Conservation (phyloP, 1,140 invertebrate genomes). For the Whitmania pigra region DNA sequence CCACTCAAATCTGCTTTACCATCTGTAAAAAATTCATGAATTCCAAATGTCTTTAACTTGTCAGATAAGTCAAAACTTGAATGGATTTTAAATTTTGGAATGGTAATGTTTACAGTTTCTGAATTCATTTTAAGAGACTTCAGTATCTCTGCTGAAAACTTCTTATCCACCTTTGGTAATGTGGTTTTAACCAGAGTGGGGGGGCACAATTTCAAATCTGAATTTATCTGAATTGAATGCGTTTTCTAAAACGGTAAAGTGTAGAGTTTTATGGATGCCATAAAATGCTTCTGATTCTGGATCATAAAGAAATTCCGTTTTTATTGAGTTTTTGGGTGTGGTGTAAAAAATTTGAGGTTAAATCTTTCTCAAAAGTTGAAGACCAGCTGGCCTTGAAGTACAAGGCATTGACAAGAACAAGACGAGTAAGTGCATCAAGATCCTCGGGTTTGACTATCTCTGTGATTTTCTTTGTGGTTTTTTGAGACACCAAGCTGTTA, state of each 20-base stretch:
- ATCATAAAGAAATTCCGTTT: constrained; percentile 30
- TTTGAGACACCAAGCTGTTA: constrained; percentile 62
- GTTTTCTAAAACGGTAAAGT: background rate
- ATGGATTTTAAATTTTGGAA: too few relatives aligned
- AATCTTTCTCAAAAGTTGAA: constrained; percentile 48
- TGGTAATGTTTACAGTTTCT: too few relatives aligned
- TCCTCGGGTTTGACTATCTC: constrained; percentile 51
- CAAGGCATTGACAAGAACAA: constrained; percentile 67
- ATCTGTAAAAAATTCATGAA: constrained; percentile 47
- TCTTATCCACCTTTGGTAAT: background rate
- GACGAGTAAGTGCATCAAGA: constrained; percentile 41
- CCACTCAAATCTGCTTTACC: constrained; percentile 31
- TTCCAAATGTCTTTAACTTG: too few relatives aligned
- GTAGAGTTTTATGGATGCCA: background rate
- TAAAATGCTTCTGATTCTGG: background rate
- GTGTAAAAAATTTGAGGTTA: constrained; percentile 39
- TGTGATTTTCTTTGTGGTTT: constrained; percentile 59
- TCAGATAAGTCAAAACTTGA: too few relatives aligned
- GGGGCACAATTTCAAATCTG: too few relatives aligned
- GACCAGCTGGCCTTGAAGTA: constrained; percentile 75
- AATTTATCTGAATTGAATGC: too few relatives aligned
- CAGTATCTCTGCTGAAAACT: background rate
- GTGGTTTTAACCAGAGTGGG: background rate
- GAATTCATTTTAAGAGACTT: too few relatives aligned
- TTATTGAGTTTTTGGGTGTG: background rate